Evolutionary conservation across 2,113 vertebrate genomes (phyloP), one percentile per base, ranked within the genome.

Genomic region (Odobenus rosmarus): DNA sequence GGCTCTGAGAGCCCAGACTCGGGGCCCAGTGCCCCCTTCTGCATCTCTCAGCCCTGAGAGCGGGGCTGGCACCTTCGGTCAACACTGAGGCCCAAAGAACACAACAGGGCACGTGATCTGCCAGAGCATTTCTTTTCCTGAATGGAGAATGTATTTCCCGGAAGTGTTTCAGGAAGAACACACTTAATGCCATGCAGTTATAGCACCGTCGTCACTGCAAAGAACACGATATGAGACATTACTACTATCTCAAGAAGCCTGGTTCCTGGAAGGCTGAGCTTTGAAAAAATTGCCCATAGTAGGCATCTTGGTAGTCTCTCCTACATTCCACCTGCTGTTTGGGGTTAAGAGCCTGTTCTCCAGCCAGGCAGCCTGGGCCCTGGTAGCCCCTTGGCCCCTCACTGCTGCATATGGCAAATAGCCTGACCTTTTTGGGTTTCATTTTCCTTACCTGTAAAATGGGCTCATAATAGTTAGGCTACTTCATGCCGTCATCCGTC

Each of bases 401-500:
- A 8, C 46, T 33, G 57, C 95, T 83, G 24, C 9, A 1, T 36
- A 31, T 36, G 67, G 59, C 31, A 67, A 39, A 57, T 39, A 33
- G 14, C 51, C 42, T 49, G 23, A 26, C 53, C 64, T 53, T 69
- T 9, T 14, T 12, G 15, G 42, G n/a, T n/a, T 42, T 89, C 33
- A 0, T 19, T 88, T 67, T 36, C 77, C 42, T 21, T 57, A 57
- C 67, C 39, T 59, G 19, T 83, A 28, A 67, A 87, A 31, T 69
- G 62, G 72, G 72, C 80, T 67, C 4, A 18, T 64, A 31, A 12
- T 77, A 21, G 19, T 26, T 51, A 15, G 19, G 31, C 49, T 12
- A 2, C 16, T 31, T 67, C 23, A 1, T 2, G 33, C 11, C 6
- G 0, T 11, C 57, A 10, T 12, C 39, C 46, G 3, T n/a, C 71